Percentiles rank a stretch among this genome's conserved stretches.
phyloP scores from a whole-genome alignment of 2,888 invertebrate genomes.

The Cheiracanthium punctorium region DNA sequence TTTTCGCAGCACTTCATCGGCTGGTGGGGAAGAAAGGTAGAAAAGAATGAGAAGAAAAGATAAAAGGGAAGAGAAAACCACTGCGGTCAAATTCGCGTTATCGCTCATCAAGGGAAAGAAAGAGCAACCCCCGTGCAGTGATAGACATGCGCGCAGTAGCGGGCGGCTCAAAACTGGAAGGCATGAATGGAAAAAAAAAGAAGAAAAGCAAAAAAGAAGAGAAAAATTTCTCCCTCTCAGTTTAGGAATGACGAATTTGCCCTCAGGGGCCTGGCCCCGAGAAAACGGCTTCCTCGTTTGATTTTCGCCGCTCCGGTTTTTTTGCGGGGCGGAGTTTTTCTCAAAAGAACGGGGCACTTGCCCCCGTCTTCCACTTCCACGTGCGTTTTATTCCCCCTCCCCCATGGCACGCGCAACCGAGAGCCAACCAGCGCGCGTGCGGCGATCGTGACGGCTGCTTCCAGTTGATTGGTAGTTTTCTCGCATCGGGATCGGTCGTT shows the following conservation, averaged over 20 bases:
- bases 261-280: neutral
- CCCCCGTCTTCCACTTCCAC: too few relatives aligned
- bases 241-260: slow-evolving; percentile 14
- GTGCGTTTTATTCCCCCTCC: neutral
- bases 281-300: slow-evolving; percentile 29
- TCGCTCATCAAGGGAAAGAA: slow-evolving; percentile 17
- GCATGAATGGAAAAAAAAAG: neutral
- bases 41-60: neutral
- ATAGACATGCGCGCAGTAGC: neutral
- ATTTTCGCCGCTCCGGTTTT: slow-evolving; percentile 26
- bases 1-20: neutral
- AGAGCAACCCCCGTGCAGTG: neutral
- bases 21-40: neutral
- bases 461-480: slow-evolving; percentile 35
- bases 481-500: neutral
- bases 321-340: slow-evolving; percentile 19
- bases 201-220: neutral
- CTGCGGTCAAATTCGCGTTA: slow-evolving; percentile 23
- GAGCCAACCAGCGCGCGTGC: slow-evolving; percentile 39
- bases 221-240: neutral
- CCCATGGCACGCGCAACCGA: neutral
- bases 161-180: too few relatives aligned
- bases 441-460: slow-evolving; percentile 12
- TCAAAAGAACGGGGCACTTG: neutral
- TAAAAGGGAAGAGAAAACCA: neutral